phyloP scores from a whole-genome alignment of 2,113 vertebrate species.

The Cathartes aura region DNA sequence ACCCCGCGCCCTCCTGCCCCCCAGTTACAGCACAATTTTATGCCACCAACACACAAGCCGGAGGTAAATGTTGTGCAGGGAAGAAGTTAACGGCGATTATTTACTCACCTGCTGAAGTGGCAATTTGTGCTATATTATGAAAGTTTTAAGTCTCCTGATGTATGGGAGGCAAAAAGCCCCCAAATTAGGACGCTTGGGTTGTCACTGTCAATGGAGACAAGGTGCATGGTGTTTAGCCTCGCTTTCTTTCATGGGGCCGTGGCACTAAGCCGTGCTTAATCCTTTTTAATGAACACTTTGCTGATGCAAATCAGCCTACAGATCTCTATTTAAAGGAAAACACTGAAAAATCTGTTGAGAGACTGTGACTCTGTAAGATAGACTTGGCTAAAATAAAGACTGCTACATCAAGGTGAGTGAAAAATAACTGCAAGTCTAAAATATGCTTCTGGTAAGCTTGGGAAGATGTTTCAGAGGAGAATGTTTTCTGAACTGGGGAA shows the following conservation, averaged over 20 bases:
- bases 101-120: not conserved
- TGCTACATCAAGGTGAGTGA: not conserved
- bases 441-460: not conserved
- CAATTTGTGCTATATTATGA: not conserved
- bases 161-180: not conserved
- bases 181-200: not conserved
- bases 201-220: not conserved
- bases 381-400: not conserved
- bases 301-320: not conserved
- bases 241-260: not conserved
- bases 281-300: slow-evolving; percentile 27
- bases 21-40: not conserved
- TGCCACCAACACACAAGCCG: not conserved
- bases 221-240: not conserved
- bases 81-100: not conserved
- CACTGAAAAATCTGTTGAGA: not conserved
- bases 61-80: not conserved
- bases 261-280: not conserved
- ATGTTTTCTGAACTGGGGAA: not conserved
- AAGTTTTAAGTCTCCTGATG: slow-evolving; percentile 3
- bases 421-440: not conserved
- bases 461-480: not conserved
- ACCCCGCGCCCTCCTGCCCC: fast-evolving
- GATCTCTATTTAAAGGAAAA: slow-evolving; percentile 4
- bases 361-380: not conserved